Conservation (phyloP, 2,888 invertebrate genomes). For the Melanchra persicariae region DNA sequence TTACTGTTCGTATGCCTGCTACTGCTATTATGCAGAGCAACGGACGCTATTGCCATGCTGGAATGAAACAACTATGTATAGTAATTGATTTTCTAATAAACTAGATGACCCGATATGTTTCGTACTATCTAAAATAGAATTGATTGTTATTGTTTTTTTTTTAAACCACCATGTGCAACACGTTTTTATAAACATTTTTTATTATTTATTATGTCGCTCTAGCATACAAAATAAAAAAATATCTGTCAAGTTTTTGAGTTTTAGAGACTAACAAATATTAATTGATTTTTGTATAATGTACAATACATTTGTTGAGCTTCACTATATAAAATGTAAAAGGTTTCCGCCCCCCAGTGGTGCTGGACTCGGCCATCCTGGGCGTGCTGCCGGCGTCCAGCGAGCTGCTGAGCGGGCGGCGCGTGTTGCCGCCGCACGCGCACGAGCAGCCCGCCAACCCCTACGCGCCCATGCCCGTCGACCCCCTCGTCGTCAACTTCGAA, state of each 20-base stretch:
- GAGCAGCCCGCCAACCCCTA: constrained; percentile 78
- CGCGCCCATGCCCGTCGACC: constrained; percentile 91
- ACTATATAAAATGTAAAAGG: constrained; percentile 46
- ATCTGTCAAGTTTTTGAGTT: background rate
- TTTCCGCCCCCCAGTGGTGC: constrained; percentile 74
- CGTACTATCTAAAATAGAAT: background rate
- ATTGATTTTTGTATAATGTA: background rate
- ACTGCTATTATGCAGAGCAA: no score
- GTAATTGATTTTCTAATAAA: background rate
- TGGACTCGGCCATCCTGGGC: constrained; percentile 86
- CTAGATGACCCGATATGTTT: no score
- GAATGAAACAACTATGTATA: background rate
- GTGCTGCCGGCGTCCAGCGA: constrained; percentile 82
- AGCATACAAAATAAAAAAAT: no score
- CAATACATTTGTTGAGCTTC: background rate
- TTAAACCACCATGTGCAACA: background rate
- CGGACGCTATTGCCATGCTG: background rate
- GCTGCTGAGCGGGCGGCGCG: constrained; percentile 82
- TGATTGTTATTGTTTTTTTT: background rate
- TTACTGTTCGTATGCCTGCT: no score
- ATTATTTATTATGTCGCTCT: no score
- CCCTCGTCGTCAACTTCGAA: constrained; percentile 95
- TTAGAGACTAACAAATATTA: background rate
- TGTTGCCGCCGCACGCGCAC: constrained; percentile 78
- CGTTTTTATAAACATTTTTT: no score